Conservation (phyloP, 2,113 vertebrate species). For the Centropus bengalensis region DNA sequence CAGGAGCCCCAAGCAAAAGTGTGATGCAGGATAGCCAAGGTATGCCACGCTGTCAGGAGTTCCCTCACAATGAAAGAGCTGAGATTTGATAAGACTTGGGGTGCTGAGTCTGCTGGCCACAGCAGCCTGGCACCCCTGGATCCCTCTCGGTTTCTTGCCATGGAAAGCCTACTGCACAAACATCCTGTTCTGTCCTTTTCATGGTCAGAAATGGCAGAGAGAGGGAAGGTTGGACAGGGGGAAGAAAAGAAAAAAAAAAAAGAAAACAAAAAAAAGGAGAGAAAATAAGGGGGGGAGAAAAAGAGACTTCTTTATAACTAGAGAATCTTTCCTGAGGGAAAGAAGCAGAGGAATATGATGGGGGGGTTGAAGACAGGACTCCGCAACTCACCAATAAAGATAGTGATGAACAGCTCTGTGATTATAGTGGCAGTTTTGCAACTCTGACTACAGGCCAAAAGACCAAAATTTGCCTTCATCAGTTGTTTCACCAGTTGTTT, state of each 20-base stretch:
- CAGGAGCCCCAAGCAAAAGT: accelerated
- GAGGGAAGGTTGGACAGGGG: not conserved
- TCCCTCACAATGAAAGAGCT: not conserved
- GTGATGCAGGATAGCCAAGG: not conserved
- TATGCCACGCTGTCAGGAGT: not conserved
- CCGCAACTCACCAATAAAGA: not conserved
- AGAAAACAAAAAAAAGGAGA: not conserved
- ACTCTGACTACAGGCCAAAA: not conserved
- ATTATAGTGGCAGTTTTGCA: not conserved
- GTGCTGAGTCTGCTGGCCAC: not conserved
- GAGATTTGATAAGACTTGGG: not conserved
- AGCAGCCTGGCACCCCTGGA: not conserved
- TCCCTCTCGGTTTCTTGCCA: not conserved
- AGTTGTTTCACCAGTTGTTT: not conserved
- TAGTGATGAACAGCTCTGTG: not conserved
- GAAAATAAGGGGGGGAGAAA: not conserved
- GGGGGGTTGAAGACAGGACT: not conserved
- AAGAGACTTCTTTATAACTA: not conserved
- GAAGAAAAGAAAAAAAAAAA: too few species aligned
- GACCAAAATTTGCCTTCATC: not conserved
- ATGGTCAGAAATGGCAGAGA: not conserved
- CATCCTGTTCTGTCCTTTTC: not conserved
- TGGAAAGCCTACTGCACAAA: not conserved
- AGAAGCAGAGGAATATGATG: not conserved
- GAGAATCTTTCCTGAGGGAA: not conserved